These are phyloP conservation scores for Sogatella furcifera DNA, from an alignment of 1,140 invertebrate species.

Conservation along the genomic window DNA sequence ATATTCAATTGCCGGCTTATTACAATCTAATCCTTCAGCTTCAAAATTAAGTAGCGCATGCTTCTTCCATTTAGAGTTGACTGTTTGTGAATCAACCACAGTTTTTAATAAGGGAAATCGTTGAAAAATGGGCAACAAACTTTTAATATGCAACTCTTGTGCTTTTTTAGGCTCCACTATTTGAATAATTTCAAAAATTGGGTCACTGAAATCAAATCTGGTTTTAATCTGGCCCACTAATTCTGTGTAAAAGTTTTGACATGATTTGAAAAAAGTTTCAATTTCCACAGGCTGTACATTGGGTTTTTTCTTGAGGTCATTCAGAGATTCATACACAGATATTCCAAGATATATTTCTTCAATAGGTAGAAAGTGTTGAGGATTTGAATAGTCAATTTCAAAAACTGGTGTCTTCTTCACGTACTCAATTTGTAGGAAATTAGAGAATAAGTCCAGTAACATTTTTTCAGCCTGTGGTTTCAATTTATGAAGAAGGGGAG, in stretches of 20 bases:
- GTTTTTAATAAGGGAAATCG: slow-evolving; percentile 1
- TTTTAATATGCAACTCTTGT: neutral
- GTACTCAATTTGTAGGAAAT: slow-evolving; percentile 18
- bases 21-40: neutral
- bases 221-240: slow-evolving; percentile 10
- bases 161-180: slow-evolving; percentile 10
- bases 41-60: neutral
- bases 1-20: neutral
- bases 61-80: slow-evolving; percentile 15
- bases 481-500: slow-evolving; percentile 24
- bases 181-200: slow-evolving; percentile 8
- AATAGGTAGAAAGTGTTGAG: neutral
- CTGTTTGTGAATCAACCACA: slow-evolving; percentile 14
- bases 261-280: neutral
- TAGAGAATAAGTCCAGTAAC: slow-evolving; percentile 16
- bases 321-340: neutral
- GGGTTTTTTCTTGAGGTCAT: slow-evolving; percentile 4
- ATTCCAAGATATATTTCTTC: slow-evolving; percentile 12
- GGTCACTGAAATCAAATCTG: slow-evolving; percentile 10
- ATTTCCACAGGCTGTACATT: neutral
- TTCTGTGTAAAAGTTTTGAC: slow-evolving; percentile 9
- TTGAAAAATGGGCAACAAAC: neutral
- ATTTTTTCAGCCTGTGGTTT: slow-evolving; percentile 20
- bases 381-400: neutral
- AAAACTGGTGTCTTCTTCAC: slow-evolving; percentile 13